phyloP scores from a whole-genome alignment of 2,113 vertebrate species.

The Tenrec ecaudatus region DNA sequence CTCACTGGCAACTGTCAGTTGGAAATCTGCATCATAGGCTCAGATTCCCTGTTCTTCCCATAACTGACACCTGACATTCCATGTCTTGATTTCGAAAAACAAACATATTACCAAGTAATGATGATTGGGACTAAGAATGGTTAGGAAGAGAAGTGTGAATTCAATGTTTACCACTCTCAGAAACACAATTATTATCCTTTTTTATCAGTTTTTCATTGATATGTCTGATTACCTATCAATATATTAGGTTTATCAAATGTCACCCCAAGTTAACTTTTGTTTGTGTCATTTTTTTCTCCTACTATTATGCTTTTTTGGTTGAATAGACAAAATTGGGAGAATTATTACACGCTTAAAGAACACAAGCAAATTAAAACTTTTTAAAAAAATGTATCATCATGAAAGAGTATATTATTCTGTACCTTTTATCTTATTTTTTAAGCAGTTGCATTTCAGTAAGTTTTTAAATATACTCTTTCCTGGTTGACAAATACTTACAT shows the following conservation, averaged over 20 bases:
- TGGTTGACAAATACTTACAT: slow-evolving; percentile 58
- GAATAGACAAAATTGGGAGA: neutral
- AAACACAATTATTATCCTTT: neutral
- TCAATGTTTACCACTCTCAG: neutral
- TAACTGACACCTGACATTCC: neutral
- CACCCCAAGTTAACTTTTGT: neutral
- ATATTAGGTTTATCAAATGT: neutral
- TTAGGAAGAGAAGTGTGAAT: neutral
- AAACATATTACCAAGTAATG: neutral
- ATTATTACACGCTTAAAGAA: neutral
- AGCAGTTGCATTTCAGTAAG: slow-evolving; percentile 58
- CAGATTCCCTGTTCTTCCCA: neutral
- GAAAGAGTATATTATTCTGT: slow-evolving; percentile 55
- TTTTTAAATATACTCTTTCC: slow-evolving; percentile 69
- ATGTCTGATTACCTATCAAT: neutral
- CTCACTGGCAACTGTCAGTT: neutral
- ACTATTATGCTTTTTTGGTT: neutral
- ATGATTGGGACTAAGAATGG: neutral
- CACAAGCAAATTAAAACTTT: neutral
- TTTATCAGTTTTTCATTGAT: neutral
- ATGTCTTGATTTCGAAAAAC: neutral
- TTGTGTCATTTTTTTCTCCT: neutral
- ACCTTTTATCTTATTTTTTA: slow-evolving; percentile 65
- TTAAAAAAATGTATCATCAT: slow-evolving; percentile 13
- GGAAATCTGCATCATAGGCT: neutral